A percentile compares a stretch with the other conserved stretches of the same genome.
These are phyloP conservation scores for Cercopithecus mona DNA, from an alignment of 2,113 vertebrate genomes.

Conservation along the genomic window DNA sequence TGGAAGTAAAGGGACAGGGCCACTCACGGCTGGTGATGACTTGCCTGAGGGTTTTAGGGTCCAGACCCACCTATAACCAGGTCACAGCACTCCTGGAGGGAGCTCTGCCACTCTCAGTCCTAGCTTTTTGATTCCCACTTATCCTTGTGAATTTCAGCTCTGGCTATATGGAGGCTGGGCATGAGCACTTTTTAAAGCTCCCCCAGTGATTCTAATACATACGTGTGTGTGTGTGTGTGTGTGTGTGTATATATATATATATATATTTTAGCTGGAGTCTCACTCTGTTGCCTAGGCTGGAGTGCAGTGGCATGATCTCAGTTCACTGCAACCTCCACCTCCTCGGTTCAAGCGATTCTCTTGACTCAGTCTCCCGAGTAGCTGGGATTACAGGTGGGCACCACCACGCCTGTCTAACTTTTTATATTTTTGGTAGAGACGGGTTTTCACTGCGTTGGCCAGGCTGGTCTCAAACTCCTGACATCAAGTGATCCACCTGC, in stretches of 20 bases:
- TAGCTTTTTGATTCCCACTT: neutral
- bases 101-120: neutral
- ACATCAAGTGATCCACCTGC: neutral
- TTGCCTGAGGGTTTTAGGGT: neutral
- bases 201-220: neutral
- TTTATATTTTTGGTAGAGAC: neutral
- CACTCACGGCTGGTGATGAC: accelerated
- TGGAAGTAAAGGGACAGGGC: neutral
- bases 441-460: neutral
- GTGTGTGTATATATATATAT: too few species aligned
- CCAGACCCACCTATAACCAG: neutral
- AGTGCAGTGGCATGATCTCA: neutral
- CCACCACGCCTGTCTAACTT: neutral
- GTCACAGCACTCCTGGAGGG: neutral
- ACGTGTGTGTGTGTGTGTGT: too few species aligned
- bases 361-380: neutral
- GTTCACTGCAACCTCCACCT: neutral
- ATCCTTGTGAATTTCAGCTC: neutral
- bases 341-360: neutral
- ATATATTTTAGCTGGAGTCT: neutral
- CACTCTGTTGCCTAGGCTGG: neutral
- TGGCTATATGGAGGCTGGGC: neutral
- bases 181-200: neutral
- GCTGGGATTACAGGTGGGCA: too few species aligned
- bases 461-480: neutral